These are phyloP conservation scores for Buathra laborator DNA, from an alignment of 2,888 invertebrate genomes.

Conservation along the genomic window DNA sequence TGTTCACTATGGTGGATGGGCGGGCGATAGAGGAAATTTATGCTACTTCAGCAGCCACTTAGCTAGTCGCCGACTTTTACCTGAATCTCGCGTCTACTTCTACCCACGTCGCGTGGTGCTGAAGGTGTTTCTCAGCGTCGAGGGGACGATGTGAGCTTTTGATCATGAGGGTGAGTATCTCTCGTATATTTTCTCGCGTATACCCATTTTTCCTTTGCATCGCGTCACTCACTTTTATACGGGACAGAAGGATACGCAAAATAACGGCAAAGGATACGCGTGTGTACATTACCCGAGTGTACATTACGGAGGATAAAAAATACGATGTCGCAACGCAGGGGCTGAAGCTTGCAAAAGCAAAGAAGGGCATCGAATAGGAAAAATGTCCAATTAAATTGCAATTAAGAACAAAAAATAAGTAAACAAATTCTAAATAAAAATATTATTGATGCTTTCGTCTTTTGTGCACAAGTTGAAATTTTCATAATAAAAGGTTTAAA, in stretches of 20 bases:
- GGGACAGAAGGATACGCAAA: not conserved
- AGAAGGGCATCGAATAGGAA: not conserved
- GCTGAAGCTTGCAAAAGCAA: not conserved
- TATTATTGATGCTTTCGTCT: too few relatives aligned
- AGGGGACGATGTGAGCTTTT: conserved; percentile 79
- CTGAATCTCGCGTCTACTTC: conserved; percentile 38
- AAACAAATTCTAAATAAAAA: too few relatives aligned
- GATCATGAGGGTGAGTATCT: conserved; percentile 79
- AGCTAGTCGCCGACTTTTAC: conserved; percentile 42
- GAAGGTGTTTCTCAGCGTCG: conserved; percentile 75
- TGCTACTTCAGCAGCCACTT: conserved; percentile 31
- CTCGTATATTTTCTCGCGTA: conserved; percentile 39
- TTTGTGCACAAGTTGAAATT: too few relatives aligned
- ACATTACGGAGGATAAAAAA: not conserved
- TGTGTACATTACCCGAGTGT: not conserved
- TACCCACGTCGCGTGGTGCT: conserved; percentile 51
- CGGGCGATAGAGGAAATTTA: conserved; percentile 71
- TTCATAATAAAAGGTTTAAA: too few relatives aligned
- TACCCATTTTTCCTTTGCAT: not conserved
- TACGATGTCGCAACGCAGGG: not conserved
- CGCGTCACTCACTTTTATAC: conserved; percentile 23
- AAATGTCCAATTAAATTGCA: too few relatives aligned
- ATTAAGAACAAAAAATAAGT: not conserved
- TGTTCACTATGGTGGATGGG: conserved; percentile 71
- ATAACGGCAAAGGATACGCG: not conserved